Evolutionary conservation across 2,113 vertebrate species (phyloP).

Genomic region (Vicugna pacos): DNA sequence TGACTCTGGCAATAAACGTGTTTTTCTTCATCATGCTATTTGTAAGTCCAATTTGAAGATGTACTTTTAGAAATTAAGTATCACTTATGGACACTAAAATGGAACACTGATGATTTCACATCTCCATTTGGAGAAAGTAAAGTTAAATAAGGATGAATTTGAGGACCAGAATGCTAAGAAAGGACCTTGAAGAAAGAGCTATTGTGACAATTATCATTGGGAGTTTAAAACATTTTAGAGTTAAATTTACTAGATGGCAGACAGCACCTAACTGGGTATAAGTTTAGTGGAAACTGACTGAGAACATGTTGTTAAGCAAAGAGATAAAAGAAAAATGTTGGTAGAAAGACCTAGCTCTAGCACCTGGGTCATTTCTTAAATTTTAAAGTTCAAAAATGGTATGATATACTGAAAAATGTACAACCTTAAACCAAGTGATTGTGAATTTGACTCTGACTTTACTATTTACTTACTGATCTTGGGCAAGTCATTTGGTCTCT

Average conservation of each 20-base stretch:
- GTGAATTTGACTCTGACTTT: background rate
- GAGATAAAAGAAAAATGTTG: background rate
- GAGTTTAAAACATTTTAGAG: background rate
- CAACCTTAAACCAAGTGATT: background rate
- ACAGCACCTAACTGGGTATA: background rate
- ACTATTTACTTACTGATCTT: background rate
- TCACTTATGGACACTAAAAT: background rate
- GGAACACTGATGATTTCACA: conserved; percentile 20
- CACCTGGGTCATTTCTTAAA: background rate
- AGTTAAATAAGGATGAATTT: background rate
- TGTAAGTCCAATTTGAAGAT: background rate
- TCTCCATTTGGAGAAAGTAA: conserved; percentile 1
- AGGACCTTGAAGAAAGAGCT: background rate
- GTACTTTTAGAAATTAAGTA: conserved; percentile 26
- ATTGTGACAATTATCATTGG: background rate
- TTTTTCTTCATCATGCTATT: conserved; percentile 19
- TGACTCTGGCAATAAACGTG: background rate
- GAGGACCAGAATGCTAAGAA: background rate
- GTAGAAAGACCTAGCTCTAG: background rate
- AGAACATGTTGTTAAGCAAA: background rate
- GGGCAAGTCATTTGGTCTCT: background rate
- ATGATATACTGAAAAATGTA: background rate
- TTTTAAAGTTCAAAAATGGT: background rate
- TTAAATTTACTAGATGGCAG: background rate
- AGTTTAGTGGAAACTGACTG: background rate